These are phyloP conservation scores for Sarcophaga bullata DNA, from an alignment of 1,140 invertebrate species.

Conservation along the genomic window DNA sequence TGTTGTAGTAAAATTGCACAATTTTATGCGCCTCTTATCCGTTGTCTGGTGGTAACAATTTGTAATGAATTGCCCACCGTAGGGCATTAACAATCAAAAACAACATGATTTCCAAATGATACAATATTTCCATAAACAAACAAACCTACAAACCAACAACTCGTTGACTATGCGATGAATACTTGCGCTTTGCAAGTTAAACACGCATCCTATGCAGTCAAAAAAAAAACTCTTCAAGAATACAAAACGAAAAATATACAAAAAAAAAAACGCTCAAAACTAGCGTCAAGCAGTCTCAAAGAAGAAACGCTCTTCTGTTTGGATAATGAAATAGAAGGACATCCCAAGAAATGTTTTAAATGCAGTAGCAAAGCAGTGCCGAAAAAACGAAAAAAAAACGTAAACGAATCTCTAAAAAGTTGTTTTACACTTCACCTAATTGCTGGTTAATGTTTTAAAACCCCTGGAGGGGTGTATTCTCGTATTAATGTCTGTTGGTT, in stretches of 20 bases:
- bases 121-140: conserved; percentile 30
- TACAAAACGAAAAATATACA: not conserved
- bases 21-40: no score
- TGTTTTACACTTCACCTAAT: conserved; percentile 43
- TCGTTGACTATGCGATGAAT: not conserved
- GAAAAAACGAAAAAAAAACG: not conserved
- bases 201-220: not conserved
- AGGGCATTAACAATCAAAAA: conserved; percentile 9
- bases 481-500: not conserved
- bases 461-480: conserved; percentile 25
- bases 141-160: not conserved
- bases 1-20: no score
- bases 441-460: conserved; percentile 42
- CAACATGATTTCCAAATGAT: conserved; percentile 30
- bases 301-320: not conserved
- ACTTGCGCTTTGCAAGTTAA: not conserved
- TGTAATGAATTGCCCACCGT: not conserved
- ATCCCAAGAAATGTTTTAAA: conserved; percentile 10
- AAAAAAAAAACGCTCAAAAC: not conserved
- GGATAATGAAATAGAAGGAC: conserved; percentile 1
- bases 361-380: not conserved
- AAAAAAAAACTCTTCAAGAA: not conserved
- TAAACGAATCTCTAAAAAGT: conserved; percentile 11
- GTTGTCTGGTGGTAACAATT: no score
- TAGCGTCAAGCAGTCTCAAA: conserved; percentile 30